Conservation (phyloP, 1,140 invertebrate species). For the Hyphantria cunea region DNA sequence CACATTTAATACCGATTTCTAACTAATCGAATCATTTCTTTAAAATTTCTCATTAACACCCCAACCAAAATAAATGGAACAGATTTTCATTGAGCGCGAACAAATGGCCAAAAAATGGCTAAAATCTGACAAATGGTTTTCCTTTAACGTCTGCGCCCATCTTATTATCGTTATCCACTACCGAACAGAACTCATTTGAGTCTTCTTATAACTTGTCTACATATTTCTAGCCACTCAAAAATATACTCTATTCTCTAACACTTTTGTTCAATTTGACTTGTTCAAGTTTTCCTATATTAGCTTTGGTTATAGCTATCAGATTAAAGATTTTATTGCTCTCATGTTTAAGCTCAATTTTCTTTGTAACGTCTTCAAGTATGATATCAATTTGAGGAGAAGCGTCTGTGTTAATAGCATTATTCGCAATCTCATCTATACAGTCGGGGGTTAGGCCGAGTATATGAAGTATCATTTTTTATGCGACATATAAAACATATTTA, state of each 20-base stretch:
- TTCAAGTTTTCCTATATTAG: conserved; percentile 37
- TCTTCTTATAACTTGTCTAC: conserved; percentile 64
- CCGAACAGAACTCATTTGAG: conserved; percentile 79
- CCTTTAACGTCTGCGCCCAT: conserved; percentile 81
- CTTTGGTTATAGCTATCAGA: conserved; percentile 20
- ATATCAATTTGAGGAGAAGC: conserved; percentile 82
- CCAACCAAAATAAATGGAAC: conserved; percentile 73
- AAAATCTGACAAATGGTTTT: conserved; percentile 80
- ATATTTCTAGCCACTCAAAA: conserved; percentile 34
- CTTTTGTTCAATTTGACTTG: conserved; percentile 40
- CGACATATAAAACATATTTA: conserved; percentile 81
- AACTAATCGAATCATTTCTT: conserved; percentile 16
- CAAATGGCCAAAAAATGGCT: conserved; percentile 75
- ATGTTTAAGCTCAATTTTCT: conserved; percentile 47
- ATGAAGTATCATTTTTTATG: conserved; percentile 76
- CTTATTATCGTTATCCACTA: conserved; percentile 80
- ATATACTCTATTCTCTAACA: conserved; percentile 29
- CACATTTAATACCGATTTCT: not conserved
- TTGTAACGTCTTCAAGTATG: conserved; percentile 44
- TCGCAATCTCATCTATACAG: conserved; percentile 81
- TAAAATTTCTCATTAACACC: conserved; percentile 56
- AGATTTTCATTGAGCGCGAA: conserved; percentile 72
- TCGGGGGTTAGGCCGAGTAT: conserved; percentile 71
- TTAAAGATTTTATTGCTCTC: conserved; percentile 36
- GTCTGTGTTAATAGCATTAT: conserved; percentile 82